Conservation (phyloP, 2,888 invertebrate species). For the Lapara coniferarum region DNA sequence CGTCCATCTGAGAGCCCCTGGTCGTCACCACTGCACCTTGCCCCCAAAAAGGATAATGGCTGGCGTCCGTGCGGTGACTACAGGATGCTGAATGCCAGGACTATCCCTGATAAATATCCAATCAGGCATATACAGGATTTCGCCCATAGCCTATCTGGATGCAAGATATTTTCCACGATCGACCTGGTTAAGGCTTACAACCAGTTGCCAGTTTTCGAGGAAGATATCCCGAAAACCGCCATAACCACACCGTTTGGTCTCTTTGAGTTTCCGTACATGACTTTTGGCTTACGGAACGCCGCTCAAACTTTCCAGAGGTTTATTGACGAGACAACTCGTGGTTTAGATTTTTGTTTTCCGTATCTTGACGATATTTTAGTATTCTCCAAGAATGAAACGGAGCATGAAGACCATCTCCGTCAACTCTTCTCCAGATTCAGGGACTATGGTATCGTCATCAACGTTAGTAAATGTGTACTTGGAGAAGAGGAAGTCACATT, state of each 20-base stretch:
- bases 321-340: conserved; percentile 47
- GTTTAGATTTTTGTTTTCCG: conserved; percentile 37
- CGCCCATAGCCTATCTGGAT: conserved; percentile 26
- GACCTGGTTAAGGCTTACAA: conserved; percentile 28
- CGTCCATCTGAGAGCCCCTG: conserved; percentile 17
- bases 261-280: not conserved
- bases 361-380: conserved; percentile 57
- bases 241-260: not conserved
- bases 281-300: not conserved
- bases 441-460: conserved; percentile 39
- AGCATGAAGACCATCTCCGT: conserved; percentile 38
- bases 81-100: not conserved
- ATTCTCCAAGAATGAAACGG: conserved; percentile 35
- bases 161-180: conserved; percentile 24
- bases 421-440: conserved; percentile 36
- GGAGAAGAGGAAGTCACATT: conserved; percentile 38
- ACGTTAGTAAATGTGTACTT: conserved; percentile 41
- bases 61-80: conserved; percentile 20
- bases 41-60: conserved; percentile 25
- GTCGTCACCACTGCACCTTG: conserved; percentile 13
- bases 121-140: conserved; percentile 31
- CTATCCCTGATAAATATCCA: conserved; percentile 25
- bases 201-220: not conserved
- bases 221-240: not conserved
- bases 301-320: conserved; percentile 61